Base-by-base conservation (phyloP, 1,140 invertebrate species). In the Cydia strobilella region DNA sequence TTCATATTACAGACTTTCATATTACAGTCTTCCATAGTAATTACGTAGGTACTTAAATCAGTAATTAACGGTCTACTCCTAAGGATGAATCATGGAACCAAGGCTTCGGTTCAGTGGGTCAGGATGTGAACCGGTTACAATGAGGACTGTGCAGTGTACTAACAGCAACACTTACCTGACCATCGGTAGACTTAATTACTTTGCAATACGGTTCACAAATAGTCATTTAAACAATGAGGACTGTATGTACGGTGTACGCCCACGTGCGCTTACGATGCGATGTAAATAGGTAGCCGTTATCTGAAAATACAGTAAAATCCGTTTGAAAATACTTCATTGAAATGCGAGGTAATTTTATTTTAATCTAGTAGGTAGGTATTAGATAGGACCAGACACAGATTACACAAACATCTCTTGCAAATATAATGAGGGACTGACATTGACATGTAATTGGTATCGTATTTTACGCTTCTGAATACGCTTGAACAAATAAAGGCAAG, bases 71-170 rank as follows among this genome's bases (percentile, higher is more conserved):
- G 54, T 51, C 6, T 18, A 6, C 48, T 51, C 48, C 54, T 59
- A 10, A 31, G 27, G 27, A n/a, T 69, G 65, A 69, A 69, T 69
- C 65, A 69, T 69, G 65, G 9, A 59, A 18, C 10, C n/a, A 51
- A 7, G 65, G 65, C 31, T 18, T 69, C 65, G 35, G 65, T 69
- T 69, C 65, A 69, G 65, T 69, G 35, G 65, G 65, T 69, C 65
- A 69, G 65, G 65, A 69, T 59, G 65, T 35, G 27, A 69, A 69
- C 65, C 65, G 65, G 65, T 69, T 39, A 59, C 54, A 59, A 59
- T 59, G 65, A 69, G 54, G 48, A 18, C 48, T 51, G 48, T 51
- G n/a, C n/a, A 18, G 45, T 48, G 15, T 51, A 51, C 48, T 12
- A 51, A n/a, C 48, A n/a, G 1, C n/a, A 7, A 15, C 3, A 45